Base-by-base conservation (phyloP, 2,888 invertebrate species). In the Gortyna flavago region DNA sequence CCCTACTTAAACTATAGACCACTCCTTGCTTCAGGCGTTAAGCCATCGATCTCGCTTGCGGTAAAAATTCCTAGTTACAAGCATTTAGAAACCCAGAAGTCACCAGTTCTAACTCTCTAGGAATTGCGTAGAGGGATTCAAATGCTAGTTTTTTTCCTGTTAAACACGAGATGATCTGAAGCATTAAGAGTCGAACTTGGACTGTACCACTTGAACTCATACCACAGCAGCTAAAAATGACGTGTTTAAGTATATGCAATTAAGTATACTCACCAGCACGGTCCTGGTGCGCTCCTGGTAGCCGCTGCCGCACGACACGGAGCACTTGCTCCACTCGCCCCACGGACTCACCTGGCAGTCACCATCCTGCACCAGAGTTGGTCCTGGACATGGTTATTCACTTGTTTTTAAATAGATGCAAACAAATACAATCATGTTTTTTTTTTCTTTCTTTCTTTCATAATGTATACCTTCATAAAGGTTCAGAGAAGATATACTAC, bases 241-340 rank as follows among this genome's bases (percentile, higher is more conserved):
- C 11, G 13, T 44, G 54, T 62, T 0, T 7, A 35, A 18, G 29
- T 13, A 25, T 0, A 44, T n/a, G n/a, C n/a, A n/a, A 11, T 0
- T 41, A 6, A 13, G 88, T 44, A 35, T 13, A 7, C 91, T 93
- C 85, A 97, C 97, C 95, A 97, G 97, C 44, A 98, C 95, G 86
- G 96, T 97, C 84, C 98, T 96, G 81, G 94, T 95, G 88, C 98
- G 97, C 90, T 97, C 97, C 84, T 98, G 97, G 90, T 97, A 97
- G 29, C 99, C 99, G 21, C 95, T 91, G 44, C 99, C 99, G 94
- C 99, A 99, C 32, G 97, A 96, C 8, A 97, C 98, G 90, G 97
- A 98, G 94, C 99, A 99, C 1, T 97, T 96, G 44, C 98, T 97
- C 99, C 99, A 99, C 70, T 97, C 97, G 48, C 98, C 97, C 99